A percentile compares a stretch with the other conserved stretches of the same genome.
Evolutionary conservation across 2,113 vertebrate genomes (phyloP).

Genomic region (Myotis brandtii): DNA sequence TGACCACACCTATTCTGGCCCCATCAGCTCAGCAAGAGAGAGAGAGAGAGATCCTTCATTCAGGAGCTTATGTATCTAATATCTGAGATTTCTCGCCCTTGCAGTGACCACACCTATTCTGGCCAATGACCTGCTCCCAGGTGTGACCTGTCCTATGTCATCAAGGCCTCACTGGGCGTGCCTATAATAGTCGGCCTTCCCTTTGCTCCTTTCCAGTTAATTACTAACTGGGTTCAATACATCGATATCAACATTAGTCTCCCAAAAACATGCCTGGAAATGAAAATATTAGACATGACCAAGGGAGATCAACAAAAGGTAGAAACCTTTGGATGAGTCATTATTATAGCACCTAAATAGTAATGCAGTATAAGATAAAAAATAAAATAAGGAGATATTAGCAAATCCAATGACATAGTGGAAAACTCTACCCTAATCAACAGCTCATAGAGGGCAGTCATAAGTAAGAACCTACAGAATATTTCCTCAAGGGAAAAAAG

Average conservation of each 20-base stretch:
- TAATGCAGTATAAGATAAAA: neutral
- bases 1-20: too few relatives aligned
- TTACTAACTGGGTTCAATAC: too few relatives aligned
- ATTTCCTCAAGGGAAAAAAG: neutral
- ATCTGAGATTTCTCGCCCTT: too few relatives aligned
- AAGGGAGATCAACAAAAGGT: neutral
- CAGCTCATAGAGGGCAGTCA: neutral
- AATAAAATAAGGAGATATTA: neutral
- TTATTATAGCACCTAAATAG: neutral
- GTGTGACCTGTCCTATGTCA: too few relatives aligned
- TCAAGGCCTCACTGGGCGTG: too few relatives aligned
- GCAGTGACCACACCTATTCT: too few relatives aligned
- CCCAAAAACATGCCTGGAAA: conserved; percentile 9
- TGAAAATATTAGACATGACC: neutral
- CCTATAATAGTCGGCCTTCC: too few relatives aligned
- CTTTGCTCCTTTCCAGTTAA: too few relatives aligned
- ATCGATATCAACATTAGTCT: neutral
- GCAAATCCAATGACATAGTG: neutral
- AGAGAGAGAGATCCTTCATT: too few relatives aligned
- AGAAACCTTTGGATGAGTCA: neutral
- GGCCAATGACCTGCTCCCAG: too few relatives aligned
- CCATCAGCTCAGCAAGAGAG: too few relatives aligned
- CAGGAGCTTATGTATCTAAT: too few relatives aligned
- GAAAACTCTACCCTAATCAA: neutral
- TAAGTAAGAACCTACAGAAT: neutral